These are phyloP conservation scores for Strongylocentrotus purpuratus DNA, from an alignment of 35 echinoderm and acorn worm genomes.

Conservation along the genomic window DNA sequence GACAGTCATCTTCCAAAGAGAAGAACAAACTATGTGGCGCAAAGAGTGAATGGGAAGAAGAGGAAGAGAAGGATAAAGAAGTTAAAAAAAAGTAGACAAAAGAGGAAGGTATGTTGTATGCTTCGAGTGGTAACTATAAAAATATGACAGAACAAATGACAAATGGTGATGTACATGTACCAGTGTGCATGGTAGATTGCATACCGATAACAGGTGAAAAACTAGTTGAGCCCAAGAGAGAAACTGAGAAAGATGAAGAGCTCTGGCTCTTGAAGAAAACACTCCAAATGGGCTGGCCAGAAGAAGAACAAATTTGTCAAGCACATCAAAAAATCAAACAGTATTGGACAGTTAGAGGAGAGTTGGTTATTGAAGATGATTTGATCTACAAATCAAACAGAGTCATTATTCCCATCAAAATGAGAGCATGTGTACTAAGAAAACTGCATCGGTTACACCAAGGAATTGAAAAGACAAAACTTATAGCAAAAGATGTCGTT, in stretches of 20 bases:
- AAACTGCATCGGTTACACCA: conserved; percentile 72
- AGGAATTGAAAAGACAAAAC: conserved; percentile 55
- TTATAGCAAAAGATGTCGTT: conserved; percentile 52
- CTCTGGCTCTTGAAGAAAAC: conserved; percentile 13
- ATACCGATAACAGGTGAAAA: conserved; percentile 54
- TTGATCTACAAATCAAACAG: conserved; percentile 42
- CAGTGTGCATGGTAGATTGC: conserved; percentile 48
- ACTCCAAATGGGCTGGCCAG: conserved; percentile 72
- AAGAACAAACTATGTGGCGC: too few species aligned
- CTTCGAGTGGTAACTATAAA: conserved; percentile 27
- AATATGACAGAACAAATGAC: conserved; percentile 53
- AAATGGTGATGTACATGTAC: conserved; percentile 45
- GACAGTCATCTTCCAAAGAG: too few species aligned
- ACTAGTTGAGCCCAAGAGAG: conserved; percentile 34
- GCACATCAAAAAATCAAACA: conserved; percentile 28
- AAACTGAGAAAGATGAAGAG: conserved; percentile 41
- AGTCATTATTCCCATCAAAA: conserved; percentile 24
- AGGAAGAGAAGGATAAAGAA: too few species aligned
- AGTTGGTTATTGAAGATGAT: conserved; percentile 66
- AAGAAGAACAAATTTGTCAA: neutral
- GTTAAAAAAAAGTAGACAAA: too few species aligned
- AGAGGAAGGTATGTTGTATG: too few species aligned
- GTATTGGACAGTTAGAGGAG: conserved; percentile 61
- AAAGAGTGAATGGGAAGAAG: too few species aligned
- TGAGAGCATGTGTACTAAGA: conserved; percentile 22